Percentiles rank a stretch among this genome's conserved stretches.
Conservation (phyloP, 2,797 vertebrate genomes). For the Margarornis squamiger region DNA sequence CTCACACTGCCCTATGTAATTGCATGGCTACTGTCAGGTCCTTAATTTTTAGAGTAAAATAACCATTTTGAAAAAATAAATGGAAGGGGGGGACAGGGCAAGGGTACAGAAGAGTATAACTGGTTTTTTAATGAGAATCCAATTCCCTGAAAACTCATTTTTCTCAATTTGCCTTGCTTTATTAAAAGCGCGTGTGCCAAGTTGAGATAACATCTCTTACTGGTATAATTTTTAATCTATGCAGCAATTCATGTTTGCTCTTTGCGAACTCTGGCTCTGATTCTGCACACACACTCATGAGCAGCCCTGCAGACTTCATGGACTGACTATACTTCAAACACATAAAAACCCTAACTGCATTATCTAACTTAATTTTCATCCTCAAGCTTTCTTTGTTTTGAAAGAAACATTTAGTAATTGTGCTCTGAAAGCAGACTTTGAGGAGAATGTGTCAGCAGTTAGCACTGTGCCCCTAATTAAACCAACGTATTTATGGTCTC, state of each 20-base stretch:
- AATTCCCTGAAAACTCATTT: not conserved
- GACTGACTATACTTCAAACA: not conserved
- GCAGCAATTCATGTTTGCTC: not conserved
- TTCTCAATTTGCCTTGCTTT: not conserved
- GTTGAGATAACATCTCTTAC: not conserved
- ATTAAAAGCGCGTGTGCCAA: not conserved
- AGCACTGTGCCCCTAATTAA: conserved; percentile 17
- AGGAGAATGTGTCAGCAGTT: not conserved
- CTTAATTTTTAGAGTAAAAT: not conserved
- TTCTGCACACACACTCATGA: not conserved
- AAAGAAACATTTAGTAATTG: not conserved
- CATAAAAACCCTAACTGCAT: not conserved
- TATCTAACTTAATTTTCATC: not conserved
- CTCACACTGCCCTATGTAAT: not conserved
- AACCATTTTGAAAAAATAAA: not conserved
- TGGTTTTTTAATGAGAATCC: not conserved
- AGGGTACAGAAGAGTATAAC: not conserved
- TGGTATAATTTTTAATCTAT: not conserved
- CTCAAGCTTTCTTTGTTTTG: not conserved
- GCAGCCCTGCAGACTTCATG: not conserved
- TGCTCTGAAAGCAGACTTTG: conserved; percentile 15
- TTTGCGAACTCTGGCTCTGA: not conserved
- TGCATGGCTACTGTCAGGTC: not conserved
- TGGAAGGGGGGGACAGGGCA: not conserved
- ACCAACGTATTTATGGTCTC: not conserved